These are phyloP conservation scores for Rhinolophus sinicus DNA, from an alignment of 2,113 vertebrate genomes.

Conservation along the genomic window DNA sequence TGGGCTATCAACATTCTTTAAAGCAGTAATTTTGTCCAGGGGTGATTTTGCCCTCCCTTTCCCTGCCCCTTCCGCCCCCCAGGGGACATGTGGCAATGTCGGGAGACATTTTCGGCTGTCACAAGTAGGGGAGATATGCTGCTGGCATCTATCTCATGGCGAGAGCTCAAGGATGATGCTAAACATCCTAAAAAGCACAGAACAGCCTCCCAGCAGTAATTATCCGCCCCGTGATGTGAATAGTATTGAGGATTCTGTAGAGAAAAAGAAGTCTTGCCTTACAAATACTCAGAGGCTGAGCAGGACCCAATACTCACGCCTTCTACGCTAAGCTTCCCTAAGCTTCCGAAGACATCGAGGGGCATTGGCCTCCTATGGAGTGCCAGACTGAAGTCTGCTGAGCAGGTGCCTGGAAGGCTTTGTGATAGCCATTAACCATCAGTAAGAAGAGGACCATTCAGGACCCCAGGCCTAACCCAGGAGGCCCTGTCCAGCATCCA, in stretches of 20 bases:
- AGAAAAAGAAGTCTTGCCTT: not conserved
- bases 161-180: not conserved
- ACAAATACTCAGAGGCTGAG: not conserved
- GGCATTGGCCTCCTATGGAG: not conserved
- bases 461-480: not conserved
- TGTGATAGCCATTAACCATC: not conserved
- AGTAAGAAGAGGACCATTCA: not conserved
- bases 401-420: not conserved
- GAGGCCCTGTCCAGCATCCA: not conserved
- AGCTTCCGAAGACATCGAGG: not conserved
- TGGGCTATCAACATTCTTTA: not conserved
- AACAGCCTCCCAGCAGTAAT: not conserved
- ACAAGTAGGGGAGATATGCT: not conserved
- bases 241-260: not conserved
- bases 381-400: not conserved
- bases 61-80: no score
- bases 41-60: not conserved
- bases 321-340: not conserved
- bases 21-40: not conserved
- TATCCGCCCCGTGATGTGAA: fast-evolving
- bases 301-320: not conserved
- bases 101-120: not conserved
- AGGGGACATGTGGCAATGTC: not conserved
- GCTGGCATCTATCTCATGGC: not conserved
- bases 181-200: not conserved